Base-by-base conservation (phyloP, 2,113 vertebrate species). In the Alexandromys fortis region DNA sequence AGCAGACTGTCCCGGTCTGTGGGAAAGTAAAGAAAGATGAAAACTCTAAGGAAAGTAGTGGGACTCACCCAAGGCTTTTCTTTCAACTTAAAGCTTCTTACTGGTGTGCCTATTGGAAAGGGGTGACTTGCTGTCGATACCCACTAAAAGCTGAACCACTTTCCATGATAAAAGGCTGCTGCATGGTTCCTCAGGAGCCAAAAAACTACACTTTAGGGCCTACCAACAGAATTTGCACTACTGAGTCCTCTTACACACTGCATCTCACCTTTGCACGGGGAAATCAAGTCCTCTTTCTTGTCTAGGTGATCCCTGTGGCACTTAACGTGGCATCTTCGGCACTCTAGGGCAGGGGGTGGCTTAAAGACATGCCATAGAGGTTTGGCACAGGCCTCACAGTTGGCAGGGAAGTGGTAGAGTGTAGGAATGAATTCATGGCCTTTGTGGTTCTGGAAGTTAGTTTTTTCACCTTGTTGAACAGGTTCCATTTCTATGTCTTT, bases 381-480 rank as follows among this genome's bases (percentile, higher is more conserved):
- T 98, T 99, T 99, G 99, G 99, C 96, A 98, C 99, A 99, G 93
- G 99, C 99, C 98, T 99, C 99, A 72, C 99, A 99, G 98, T 99
- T 99, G 95, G 99, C 99, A 72, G 99, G 99, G 93, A 99, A 99
- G 98, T 99, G 99, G 98, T 99, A 99, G 72, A 99, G 99, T 0
- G 99, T 99, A 97, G 99, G 99, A 98, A 99, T 99, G 98, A 99
- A 99, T 98, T 99, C 99, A 61, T 99, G 99, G 97, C 99, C 99
- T 98, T 99, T 99, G 98, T 99, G 99, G 97, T 99, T 99, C 86
- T 99, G 98, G 98, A 99, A 99, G 98, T 99, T 99, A 76, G 99
- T 98, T 98, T 99, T 99, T 97, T 99, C 99, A n/a, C 98, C 98
- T 35, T 99, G 99, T 94, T 99, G 99, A 92, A 99, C 98, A 33